A percentile compares a stretch with the other conserved stretches of the same genome.
Evolutionary conservation across 1,140 invertebrate genomes (phyloP).

Genomic region (Thaumetopoea pityocampa): DNA sequence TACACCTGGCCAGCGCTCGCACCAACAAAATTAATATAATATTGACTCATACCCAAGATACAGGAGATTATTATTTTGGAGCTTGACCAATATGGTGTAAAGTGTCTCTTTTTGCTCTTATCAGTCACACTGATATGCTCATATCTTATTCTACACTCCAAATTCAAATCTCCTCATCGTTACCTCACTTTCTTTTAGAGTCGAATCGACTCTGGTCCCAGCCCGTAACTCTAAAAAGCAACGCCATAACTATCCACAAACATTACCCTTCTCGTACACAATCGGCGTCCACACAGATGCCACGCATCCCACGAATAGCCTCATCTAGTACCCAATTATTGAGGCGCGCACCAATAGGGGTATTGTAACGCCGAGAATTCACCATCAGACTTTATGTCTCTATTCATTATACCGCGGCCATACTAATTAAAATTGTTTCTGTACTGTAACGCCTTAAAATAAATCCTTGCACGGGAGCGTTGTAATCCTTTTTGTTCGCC

Average conservation of each 20-base stretch:
- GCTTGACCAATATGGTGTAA: no score
- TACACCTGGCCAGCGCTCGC: no score
- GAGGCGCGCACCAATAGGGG: conserved; percentile 40
- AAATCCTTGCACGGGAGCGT: conserved; percentile 42
- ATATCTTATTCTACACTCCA: no score
- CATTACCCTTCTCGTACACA: conserved; percentile 12
- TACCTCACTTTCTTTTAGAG: no score
- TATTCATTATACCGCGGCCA: conserved; percentile 61
- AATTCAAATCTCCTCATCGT: no score
- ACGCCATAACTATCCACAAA: conserved; percentile 12
- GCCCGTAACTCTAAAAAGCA: no score
- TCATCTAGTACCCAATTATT: conserved; percentile 58
- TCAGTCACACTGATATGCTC: no score
- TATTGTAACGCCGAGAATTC: conserved; percentile 41
- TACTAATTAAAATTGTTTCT: conserved; percentile 71
- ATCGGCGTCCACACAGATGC: conserved; percentile 13
- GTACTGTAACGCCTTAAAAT: conserved; percentile 49
- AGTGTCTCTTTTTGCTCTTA: no score
- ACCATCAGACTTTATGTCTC: conserved; percentile 61
- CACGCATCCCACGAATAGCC: conserved; percentile 30
- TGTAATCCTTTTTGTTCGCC: conserved; percentile 56
- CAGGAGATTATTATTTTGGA: no score
- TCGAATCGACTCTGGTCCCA: no score
- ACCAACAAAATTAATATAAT: no score
- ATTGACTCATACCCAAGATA: no score